Conservation (phyloP, 2,113 vertebrate genomes). For the Astur gentilis region DNA sequence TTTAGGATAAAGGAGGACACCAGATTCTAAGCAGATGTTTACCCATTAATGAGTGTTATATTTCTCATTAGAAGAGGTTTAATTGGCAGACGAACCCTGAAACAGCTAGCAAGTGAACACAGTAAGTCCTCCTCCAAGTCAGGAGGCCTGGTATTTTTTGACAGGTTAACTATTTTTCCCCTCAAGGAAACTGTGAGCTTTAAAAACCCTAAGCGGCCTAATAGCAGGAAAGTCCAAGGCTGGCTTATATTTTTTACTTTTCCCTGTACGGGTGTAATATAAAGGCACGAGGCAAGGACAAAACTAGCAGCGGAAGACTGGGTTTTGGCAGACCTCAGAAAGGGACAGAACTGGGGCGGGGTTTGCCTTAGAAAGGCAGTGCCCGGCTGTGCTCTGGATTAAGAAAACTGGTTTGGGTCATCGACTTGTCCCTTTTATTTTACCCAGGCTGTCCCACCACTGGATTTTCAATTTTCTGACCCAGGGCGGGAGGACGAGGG, state of each 20-base stretch:
- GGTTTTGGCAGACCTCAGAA: not conserved
- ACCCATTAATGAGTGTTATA: not conserved
- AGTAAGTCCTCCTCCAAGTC: not conserved
- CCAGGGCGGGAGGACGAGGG: fast-evolving
- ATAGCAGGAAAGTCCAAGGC: not conserved
- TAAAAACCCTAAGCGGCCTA: not conserved
- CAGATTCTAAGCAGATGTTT: not conserved
- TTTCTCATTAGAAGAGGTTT: not conserved
- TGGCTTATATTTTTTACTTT: not conserved
- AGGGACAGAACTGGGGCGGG: not conserved
- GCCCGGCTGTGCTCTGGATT: not conserved
- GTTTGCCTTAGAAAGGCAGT: not conserved
- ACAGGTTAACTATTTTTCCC: not conserved
- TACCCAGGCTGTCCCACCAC: fast-evolving
- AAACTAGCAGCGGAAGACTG: fast-evolving
- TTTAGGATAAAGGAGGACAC: not conserved
- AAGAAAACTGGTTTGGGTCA: not conserved
- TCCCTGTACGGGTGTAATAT: fast-evolving
- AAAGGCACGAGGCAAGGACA: not conserved
- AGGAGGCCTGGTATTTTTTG: not conserved
- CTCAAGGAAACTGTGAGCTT: slow-evolving; percentile 14
- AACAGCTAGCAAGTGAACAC: not conserved
- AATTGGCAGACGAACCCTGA: not conserved
- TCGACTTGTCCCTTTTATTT: fast-evolving
- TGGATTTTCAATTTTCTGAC: not conserved